Conservation (phyloP, 1,140 invertebrate species). For the Cecropterus lyciades region DNA sequence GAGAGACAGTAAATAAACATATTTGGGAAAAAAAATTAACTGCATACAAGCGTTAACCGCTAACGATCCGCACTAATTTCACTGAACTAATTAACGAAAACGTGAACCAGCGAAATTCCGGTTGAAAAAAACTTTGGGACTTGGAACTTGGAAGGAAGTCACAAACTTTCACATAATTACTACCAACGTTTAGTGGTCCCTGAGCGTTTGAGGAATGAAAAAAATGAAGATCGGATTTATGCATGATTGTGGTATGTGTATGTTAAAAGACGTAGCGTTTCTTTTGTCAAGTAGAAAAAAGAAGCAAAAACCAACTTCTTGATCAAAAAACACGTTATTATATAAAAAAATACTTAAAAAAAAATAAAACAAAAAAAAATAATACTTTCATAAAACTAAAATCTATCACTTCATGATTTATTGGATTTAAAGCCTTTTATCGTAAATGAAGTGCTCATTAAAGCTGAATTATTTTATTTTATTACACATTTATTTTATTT, state of each 20-base stretch:
- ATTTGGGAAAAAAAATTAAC: slow-evolving; percentile 13
- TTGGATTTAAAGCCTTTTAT: too few species aligned
- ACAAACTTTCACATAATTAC: slow-evolving; percentile 64
- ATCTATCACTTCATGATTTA: too few species aligned
- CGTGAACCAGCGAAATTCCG: slow-evolving; percentile 26
- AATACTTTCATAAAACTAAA: too few species aligned
- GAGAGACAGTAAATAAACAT: neutral
- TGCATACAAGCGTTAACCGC: slow-evolving; percentile 26
- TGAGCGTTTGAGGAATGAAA: slow-evolving; percentile 51
- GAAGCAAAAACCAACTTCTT: too few species aligned
- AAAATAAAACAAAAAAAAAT: too few species aligned
- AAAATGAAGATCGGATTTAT: slow-evolving; percentile 41
- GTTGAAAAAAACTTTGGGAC: slow-evolving; percentile 27
- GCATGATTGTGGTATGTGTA: slow-evolving; percentile 3
- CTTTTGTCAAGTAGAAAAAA: too few species aligned
- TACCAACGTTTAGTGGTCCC: slow-evolving; percentile 54
- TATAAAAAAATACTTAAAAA: too few species aligned
- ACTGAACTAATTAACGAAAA: slow-evolving; percentile 45
- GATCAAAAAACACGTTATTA: too few species aligned
- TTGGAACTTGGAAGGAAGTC: slow-evolving; percentile 52
- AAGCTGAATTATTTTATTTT: too few species aligned
- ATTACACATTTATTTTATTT: too few species aligned
- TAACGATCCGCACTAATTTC: slow-evolving; percentile 39
- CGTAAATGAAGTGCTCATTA: too few species aligned
- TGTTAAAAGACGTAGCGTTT: slow-evolving; percentile 24